Conservation (phyloP, 2,113 vertebrate species). For the Chaetops frenatus region DNA sequence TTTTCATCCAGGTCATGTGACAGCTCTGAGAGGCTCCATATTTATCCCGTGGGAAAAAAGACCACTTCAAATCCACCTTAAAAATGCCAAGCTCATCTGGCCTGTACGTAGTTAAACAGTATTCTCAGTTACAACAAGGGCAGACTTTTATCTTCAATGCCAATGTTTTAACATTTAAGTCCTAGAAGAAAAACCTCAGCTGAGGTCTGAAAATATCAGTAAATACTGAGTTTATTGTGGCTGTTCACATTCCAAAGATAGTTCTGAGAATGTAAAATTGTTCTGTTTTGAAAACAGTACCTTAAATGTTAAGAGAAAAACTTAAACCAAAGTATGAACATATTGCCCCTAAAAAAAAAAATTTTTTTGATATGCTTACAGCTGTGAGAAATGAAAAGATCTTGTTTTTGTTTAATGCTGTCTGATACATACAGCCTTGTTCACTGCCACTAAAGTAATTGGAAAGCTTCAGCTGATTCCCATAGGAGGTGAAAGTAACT, state of each 20-base stretch:
- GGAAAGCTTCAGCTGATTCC: background rate
- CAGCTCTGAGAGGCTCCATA: background rate
- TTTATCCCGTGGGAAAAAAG: background rate
- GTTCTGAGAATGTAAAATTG: background rate
- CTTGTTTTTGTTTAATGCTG: background rate
- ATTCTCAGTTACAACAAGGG: background rate
- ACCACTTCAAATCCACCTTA: background rate
- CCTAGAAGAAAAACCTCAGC: background rate
- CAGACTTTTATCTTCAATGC: background rate
- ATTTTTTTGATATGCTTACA: background rate
- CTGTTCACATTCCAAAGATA: background rate
- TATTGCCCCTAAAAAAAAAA: background rate
- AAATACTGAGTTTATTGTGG: background rate
- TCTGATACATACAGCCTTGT: background rate
- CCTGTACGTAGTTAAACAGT: background rate
- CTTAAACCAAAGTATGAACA: background rate
- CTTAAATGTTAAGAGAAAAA: background rate
- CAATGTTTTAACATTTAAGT: background rate
- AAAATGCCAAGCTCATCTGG: background rate
- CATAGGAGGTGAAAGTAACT: background rate
- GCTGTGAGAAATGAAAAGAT: background rate
- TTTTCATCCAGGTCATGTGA: background rate
- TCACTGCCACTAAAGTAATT: background rate
- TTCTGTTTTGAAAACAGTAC: background rate
- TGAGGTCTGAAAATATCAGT: background rate